Base-by-base conservation (phyloP, 1,140 invertebrate species). In the Drosophila nikananu region DNA sequence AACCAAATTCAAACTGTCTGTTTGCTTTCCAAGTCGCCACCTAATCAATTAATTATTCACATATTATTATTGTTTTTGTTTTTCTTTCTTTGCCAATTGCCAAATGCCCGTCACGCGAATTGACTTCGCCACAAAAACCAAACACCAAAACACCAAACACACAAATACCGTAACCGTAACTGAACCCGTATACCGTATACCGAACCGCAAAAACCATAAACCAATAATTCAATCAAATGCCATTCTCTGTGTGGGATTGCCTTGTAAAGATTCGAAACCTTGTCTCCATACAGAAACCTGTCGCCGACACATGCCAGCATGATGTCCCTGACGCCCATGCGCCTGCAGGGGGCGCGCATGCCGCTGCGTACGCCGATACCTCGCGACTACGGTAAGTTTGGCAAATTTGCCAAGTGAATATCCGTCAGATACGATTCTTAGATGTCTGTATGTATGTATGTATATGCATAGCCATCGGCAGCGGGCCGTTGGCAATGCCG, bases 371-470 rank as follows among this genome's bases (percentile, higher is more conserved):
- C 96, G 93, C 96, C 96, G 77, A 96, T 97, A 94, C 96, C 96
- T 83, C 95, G 96, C 86, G 97, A 97, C 93, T 97, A 97, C 94
- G 97, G 97, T 97, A 95, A 97, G 97, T 91, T 83, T 72, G 77
- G 86, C 80, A 84, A 91, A 83, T 89, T 79, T 39, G 83, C 78
- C 86, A 86, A 87, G 70, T 90, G 73, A 89, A 75, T 71, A 49
- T 49, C 42, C 60, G 42, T 55, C 60, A 62, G 42, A 44, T 70
- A 62, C 58, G 55, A 32, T 60, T 42, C 68, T 57, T 65, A 80
- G 61, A 66, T 75, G 66, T 81, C 74, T 79, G 49, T 83, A 63
- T 75, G 61, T 84, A 41, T 57, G 54, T 62, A 81, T 81, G 48
- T 52, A 64, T 77, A 81, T 78, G 37, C 57, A 58, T 63, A 19